These are phyloP conservation scores for Neodontobutis hainanensis DNA, from an alignment of 2,113 vertebrate species.

Conservation along the genomic window DNA sequence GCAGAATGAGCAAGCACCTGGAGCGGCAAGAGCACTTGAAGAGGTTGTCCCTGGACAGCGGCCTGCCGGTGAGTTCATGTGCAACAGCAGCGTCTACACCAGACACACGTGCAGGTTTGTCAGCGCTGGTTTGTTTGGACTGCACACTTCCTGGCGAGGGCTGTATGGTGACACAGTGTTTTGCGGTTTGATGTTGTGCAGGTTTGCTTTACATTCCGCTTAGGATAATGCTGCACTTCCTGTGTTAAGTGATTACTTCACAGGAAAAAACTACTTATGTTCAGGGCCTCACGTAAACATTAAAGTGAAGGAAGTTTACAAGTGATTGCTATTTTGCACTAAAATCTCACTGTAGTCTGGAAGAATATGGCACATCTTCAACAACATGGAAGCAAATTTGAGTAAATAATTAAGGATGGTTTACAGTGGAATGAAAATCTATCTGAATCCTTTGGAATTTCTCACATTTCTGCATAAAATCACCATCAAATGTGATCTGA, in stretches of 20 bases:
- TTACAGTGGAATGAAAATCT: too few relatives aligned
- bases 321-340: background rate
- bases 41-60: conserved; percentile 84
- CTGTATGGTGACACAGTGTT: background rate
- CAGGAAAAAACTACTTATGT: conserved; percentile 19
- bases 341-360: background rate
- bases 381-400: too few relatives aligned
- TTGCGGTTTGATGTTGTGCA: background rate
- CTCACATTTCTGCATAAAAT: too few relatives aligned
- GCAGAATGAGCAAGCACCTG: conserved; percentile 78
- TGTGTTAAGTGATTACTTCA: conserved; percentile 19
- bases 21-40: conserved; percentile 83
- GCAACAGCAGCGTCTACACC: background rate
- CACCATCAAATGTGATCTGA: too few relatives aligned
- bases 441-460: too few relatives aligned
- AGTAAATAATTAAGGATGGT: too few relatives aligned
- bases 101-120: background rate
- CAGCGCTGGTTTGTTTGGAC: conserved; percentile 20
- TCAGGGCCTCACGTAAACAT: background rate
- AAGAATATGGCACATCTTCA: background rate
- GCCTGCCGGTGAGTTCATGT: conserved; percentile 82
- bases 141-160: conserved; percentile 18
- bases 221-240: background rate
- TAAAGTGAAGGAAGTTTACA: background rate
- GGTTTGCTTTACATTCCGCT: conserved; percentile 7